These are phyloP conservation scores for Phrynosoma platyrhinos DNA, from an alignment of 2,113 vertebrate genomes.

Conservation along the genomic window DNA sequence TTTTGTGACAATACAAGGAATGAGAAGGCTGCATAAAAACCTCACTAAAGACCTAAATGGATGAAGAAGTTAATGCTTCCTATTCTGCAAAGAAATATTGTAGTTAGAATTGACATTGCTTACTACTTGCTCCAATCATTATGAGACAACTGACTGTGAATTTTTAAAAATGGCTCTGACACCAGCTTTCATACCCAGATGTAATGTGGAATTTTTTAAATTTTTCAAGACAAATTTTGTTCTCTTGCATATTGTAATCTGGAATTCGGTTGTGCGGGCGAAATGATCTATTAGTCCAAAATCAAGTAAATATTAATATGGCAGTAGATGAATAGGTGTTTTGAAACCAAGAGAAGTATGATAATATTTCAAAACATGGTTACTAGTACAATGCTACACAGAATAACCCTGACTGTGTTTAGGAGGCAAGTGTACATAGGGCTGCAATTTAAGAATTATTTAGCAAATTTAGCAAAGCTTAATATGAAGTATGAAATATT, in stretches of 20 bases:
- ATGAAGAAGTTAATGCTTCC: neutral
- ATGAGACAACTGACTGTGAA: neutral
- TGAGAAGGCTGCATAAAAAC: neutral
- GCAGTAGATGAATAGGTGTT: neutral
- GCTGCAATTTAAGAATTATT: too few relatives aligned
- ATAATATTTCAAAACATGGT: neutral
- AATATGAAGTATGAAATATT: too few relatives aligned
- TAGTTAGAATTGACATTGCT: neutral
- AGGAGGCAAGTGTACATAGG: too few relatives aligned
- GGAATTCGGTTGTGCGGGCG: neutral
- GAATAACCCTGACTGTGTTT: too few relatives aligned
- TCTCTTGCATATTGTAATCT: neutral
- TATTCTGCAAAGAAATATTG: neutral
- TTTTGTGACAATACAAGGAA: neutral
- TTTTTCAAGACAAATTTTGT: neutral
- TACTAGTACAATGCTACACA: neutral
- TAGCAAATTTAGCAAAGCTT: too few relatives aligned
- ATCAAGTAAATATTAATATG: neutral
- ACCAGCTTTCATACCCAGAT: neutral
- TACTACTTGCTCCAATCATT: neutral
- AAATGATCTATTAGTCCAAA: neutral
- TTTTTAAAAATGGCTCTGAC: neutral
- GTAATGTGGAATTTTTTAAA: neutral
- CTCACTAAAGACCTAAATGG: neutral
- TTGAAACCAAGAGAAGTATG: neutral